Percentiles rank a stretch among this genome's conserved stretches.
phyloP scores from a whole-genome alignment of 2,888 invertebrate genomes.

The Melanostoma scalare region DNA sequence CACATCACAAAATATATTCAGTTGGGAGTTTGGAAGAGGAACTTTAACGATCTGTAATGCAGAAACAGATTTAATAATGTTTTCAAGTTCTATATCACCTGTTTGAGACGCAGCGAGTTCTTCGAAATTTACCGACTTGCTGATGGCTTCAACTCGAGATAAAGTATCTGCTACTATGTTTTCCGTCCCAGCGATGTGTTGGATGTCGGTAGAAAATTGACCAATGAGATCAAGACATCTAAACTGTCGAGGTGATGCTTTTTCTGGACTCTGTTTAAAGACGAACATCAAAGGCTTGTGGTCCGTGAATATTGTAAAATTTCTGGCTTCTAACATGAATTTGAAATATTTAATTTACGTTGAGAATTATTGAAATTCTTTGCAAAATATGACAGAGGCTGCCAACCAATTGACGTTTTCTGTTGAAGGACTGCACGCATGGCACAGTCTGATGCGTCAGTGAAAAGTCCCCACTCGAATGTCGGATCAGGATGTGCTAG shows the following conservation, averaged over 20 bases:
- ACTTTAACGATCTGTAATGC: no score
- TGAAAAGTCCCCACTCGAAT: no score
- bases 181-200: constrained; percentile 5
- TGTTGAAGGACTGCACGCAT: constrained; percentile 11
- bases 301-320: constrained; percentile 9
- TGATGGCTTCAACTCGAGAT: not conserved
- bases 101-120: no score
- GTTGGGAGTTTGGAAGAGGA: no score
- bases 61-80: no score
- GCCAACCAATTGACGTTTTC: constrained; percentile 24
- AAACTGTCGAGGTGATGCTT: constrained; percentile 1
- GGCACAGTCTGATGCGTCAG: constrained; percentile 18
- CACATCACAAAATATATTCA: no score
- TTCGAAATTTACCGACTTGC: no score
- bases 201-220: constrained; percentile 5
- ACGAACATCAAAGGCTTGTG: constrained; percentile 27
- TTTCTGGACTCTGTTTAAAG: constrained; percentile 15
- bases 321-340: constrained; percentile 6
- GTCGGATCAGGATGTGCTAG: no score
- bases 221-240: constrained; percentile 1
- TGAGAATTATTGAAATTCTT: constrained; percentile 32
- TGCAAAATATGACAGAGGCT: constrained; percentile 43
- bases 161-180: constrained; percentile 4
- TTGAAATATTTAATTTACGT: constrained; percentile 8
- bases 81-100: no score